These are phyloP conservation scores for Tylochromis polylepis DNA, from an alignment of 2,113 vertebrate species.

Conservation along the genomic window DNA sequence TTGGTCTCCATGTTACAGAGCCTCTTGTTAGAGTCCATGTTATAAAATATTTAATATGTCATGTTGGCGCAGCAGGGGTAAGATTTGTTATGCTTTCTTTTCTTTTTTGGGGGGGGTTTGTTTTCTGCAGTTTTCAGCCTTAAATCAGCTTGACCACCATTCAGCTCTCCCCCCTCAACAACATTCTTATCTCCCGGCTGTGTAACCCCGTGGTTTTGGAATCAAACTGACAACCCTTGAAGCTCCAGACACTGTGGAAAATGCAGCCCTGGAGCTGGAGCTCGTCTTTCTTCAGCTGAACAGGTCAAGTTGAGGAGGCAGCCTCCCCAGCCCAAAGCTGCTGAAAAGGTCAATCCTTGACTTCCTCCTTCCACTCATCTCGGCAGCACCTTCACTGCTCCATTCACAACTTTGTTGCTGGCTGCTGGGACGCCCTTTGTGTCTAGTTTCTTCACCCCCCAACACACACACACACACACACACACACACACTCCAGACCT, in stretches of 20 bases:
- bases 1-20: not conserved
- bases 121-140: not conserved
- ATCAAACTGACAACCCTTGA: constrained; percentile 6
- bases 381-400: not conserved
- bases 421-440: constrained; percentile 63
- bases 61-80: not conserved
- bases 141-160: not conserved
- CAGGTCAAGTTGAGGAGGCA: not conserved
- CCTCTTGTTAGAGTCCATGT: not conserved
- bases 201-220: not conserved
- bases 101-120: not conserved
- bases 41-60: not conserved
- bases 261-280: not conserved
- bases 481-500: constrained; percentile 17
- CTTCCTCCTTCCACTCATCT: not conserved
- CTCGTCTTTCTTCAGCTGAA: not conserved
- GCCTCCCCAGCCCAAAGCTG: not conserved
- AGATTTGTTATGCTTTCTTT: not conserved
- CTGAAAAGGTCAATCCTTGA: constrained; percentile 2
- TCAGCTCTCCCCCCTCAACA: not conserved
- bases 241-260: not conserved
- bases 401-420: constrained; percentile 16
- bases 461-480: constrained; percentile 5
- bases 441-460: constrained; percentile 59
- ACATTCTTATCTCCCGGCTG: not conserved